phyloP scores from a whole-genome alignment of 2,797 vertebrate genomes.

The Molothrus ater region DNA sequence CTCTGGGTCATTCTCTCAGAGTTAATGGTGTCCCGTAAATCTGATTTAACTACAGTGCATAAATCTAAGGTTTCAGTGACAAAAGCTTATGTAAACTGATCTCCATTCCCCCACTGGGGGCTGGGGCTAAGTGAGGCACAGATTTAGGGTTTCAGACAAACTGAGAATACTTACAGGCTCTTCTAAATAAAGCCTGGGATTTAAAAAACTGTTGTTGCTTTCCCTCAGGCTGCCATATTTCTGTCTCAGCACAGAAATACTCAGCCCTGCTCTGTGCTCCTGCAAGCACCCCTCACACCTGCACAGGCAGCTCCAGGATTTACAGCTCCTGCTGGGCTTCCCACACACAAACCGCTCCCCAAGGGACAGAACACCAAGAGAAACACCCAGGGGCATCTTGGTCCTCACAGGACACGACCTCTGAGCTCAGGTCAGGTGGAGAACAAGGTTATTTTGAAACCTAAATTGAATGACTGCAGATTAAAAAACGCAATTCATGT shows the following conservation, averaged over 20 bases:
- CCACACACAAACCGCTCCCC: neutral
- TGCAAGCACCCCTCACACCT: neutral
- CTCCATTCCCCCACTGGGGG: neutral
- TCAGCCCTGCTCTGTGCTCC: neutral
- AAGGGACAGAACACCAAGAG: rapidly evolving
- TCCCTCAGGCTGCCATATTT: neutral
- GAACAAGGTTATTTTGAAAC: neutral
- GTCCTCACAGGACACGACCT: rapidly evolving
- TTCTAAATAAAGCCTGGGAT: neutral
- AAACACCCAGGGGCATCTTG: rapidly evolving
- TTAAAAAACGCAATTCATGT: rapidly evolving
- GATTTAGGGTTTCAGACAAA: slow-evolving; percentile 25
- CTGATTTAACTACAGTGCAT: slow-evolving; percentile 17
- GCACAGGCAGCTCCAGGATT: neutral
- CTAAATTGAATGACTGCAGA: neutral
- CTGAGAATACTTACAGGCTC: neutral
- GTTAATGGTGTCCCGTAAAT: slow-evolving; percentile 26
- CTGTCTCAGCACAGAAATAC: neutral
- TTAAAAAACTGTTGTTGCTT: neutral
- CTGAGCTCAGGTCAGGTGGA: neutral
- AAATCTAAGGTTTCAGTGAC: slow-evolving; percentile 40
- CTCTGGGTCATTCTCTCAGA: slow-evolving; percentile 27
- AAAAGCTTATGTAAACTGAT: slow-evolving; percentile 59
- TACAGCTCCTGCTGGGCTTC: neutral
- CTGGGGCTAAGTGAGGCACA: slow-evolving; percentile 3